Percentiles rank a stretch among this genome's conserved stretches.
phyloP scores from a whole-genome alignment of 2,888 invertebrate species.

The Monochamus alternatus region DNA sequence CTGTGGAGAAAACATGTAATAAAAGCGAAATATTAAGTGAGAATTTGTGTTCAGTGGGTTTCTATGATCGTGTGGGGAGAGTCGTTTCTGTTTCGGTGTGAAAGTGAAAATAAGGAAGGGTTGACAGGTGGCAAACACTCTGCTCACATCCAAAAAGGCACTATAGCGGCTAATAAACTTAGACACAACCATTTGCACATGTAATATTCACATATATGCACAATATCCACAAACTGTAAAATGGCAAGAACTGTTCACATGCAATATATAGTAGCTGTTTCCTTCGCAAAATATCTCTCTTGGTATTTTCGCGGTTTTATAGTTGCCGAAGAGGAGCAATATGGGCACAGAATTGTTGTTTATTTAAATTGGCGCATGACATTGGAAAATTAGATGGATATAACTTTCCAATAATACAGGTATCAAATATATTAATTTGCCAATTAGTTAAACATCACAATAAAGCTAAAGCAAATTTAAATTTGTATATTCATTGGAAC shows the following conservation, averaged over 20 bases:
- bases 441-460: no score
- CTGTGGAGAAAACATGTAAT: neutral
- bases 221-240: slow-evolving; percentile 34
- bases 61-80: slow-evolving; percentile 14
- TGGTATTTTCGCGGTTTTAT: neutral
- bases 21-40: slow-evolving; percentile 25
- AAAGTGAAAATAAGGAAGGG: slow-evolving; percentile 37
- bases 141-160: slow-evolving; percentile 50
- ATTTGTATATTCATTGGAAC: no score
- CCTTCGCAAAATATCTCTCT: slow-evolving; percentile 34
- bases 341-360: slow-evolving; percentile 13
- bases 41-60: slow-evolving; percentile 20
- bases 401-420: no score
- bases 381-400: slow-evolving; percentile 1
- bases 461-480: no score
- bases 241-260: slow-evolving; percentile 26
- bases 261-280: slow-evolving; percentile 29
- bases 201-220: slow-evolving; percentile 38
- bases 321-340: neutral
- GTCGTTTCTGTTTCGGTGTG: slow-evolving; percentile 34
- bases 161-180: slow-evolving; percentile 48
- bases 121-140: slow-evolving; percentile 51
- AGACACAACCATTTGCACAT: slow-evolving; percentile 47
- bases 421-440: no score
- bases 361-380: slow-evolving; percentile 6